A percentile compares a stretch with the other conserved stretches of the same genome.
Conservation (phyloP, 2,888 invertebrate genomes). For the Erebia ligea region DNA sequence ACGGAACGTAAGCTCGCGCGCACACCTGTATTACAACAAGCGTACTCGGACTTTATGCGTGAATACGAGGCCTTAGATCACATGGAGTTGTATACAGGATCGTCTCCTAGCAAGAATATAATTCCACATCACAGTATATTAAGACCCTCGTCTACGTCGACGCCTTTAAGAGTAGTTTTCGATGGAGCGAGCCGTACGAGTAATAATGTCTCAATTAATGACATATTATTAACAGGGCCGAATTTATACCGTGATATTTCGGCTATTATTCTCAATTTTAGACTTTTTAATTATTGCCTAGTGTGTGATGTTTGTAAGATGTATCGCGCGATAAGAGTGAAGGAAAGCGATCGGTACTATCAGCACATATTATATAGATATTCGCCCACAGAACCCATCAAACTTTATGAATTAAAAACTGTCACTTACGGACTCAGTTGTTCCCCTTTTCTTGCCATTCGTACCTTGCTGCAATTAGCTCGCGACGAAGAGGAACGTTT, state of each 20-base stretch:
- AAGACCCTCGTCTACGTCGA: not conserved
- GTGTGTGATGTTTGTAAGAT: too few species aligned
- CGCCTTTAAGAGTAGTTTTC: not conserved
- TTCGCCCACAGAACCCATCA: not conserved
- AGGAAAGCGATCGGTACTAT: not conserved
- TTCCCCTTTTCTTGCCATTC: not conserved
- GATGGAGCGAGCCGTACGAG: too few species aligned
- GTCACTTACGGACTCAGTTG: constrained; percentile 1
- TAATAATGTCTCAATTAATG: too few species aligned
- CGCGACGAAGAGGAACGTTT: not conserved
- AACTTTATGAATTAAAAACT: not conserved
- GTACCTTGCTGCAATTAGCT: not conserved
- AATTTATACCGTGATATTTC: too few species aligned
- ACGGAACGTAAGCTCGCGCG: not conserved
- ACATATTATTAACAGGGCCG: too few species aligned
- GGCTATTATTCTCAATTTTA: too few species aligned
- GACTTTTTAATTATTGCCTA: too few species aligned
- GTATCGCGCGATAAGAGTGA: too few species aligned
- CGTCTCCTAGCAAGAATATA: not conserved
- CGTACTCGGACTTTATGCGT: not conserved
- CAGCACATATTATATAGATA: not conserved
- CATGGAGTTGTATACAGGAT: not conserved
- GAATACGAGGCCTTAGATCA: not conserved
- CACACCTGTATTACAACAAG: not conserved
- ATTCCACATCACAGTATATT: constrained; percentile 1